Base-by-base conservation (phyloP, 1,140 invertebrate species). In the Capitella teleta region DNA sequence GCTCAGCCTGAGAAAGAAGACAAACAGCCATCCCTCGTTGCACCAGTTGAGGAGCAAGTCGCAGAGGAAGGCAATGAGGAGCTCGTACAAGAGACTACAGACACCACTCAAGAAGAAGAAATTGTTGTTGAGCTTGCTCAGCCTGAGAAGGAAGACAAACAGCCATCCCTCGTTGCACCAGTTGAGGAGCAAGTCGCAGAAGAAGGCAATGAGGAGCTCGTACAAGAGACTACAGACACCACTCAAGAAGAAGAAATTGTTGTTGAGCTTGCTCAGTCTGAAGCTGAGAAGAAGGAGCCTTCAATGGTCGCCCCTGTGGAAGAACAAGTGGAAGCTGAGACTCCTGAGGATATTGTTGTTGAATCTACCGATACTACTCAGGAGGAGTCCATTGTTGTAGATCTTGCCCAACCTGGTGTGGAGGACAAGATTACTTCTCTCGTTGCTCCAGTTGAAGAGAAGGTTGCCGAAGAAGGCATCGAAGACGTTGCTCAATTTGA, bases 391-490 rank as follows among this genome's bases (percentile, higher is more conserved):
- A 24, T 38, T 10, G 28, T 25, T n/a, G 36, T 49, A 37, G 47
- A 49, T 23, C 26, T 38, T 36, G 16, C 47, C 36, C 30, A 37
- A 21, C 47, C 47, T 41, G 21, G 18, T 49, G 32, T 38, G 4
- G 47, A 38, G 23, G 23, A 14, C 14, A 45, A 51, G 30, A 30
- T 26, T 12, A 23, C 26, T 16, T 36, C 21, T 21, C 16, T 45
- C 34, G 42, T 45, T 25, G 25, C 18, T 18, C 6, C 25, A 21
- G 43, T 38, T 1, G 52, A 54, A 36, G 32, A 49, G 26, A 50
- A 51, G 24, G 38, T 21, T n/a, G 30, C 37, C 5, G 41, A 28
- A 45, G 55, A 56, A 32, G 46, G 30, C 16, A 32, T 24, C 8
- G 21, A 16, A 45, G 52, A 50, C 10, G 44, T 28, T 25, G 28